phyloP scores from a whole-genome alignment of 2,888 invertebrate species.

The Lissocephala sabroskyi region DNA sequence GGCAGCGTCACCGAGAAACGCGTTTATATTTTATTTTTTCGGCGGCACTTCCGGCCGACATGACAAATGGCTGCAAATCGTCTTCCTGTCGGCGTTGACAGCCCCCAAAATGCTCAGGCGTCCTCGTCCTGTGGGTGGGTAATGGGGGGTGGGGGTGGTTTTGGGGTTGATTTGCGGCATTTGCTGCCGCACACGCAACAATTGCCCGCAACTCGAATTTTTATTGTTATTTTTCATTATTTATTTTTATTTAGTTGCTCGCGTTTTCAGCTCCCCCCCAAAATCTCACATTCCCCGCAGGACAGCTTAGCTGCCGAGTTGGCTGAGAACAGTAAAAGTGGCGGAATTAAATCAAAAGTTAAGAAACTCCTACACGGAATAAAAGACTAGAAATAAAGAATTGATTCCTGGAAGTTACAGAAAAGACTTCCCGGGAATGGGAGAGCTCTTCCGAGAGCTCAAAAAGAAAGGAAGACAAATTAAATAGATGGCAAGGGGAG shows the following conservation, averaged over 20 bases:
- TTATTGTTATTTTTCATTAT: constrained; percentile 59
- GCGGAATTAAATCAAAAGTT: too few species aligned
- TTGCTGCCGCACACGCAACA: neutral
- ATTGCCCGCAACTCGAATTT: constrained; percentile 15
- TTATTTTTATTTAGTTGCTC: constrained; percentile 49
- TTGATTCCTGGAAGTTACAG: too few species aligned
- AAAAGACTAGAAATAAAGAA: too few species aligned
- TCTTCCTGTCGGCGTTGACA: constrained; percentile 56
- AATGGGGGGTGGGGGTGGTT: neutral
- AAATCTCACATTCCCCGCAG: too few species aligned
- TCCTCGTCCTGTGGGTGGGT: neutral
- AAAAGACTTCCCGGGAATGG: too few species aligned
- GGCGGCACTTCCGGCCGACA: constrained; percentile 46
- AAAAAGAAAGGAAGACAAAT: too few species aligned
- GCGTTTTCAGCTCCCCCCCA: neutral
- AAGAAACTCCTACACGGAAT: too few species aligned
- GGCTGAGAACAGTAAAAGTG: too few species aligned
- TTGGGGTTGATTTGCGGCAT: neutral
- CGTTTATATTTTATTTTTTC: constrained; percentile 29
- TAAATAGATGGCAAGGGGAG: too few species aligned
- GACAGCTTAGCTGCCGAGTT: too few species aligned
- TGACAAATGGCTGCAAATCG: constrained; percentile 66
- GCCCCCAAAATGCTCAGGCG: constrained; percentile 37
- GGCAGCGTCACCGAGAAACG: too few species aligned
- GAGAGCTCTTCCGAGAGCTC: too few species aligned